A percentile compares a stretch with the other conserved stretches of the same genome.
phyloP scores from a whole-genome alignment of 2,888 invertebrate genomes.

The Pollenia angustigena region DNA sequence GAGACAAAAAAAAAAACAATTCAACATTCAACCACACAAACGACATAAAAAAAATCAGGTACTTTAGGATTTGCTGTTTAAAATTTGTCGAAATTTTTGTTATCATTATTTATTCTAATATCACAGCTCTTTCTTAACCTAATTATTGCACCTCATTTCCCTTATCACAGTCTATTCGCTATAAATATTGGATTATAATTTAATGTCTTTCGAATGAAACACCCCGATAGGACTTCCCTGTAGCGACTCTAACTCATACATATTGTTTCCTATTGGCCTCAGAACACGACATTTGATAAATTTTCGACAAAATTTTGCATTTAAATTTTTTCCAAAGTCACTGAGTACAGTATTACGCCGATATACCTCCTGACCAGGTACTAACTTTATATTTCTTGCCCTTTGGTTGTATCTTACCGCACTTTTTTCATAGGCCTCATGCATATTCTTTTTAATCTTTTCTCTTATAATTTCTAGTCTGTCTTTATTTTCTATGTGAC shows the following conservation, averaged over 20 bases:
- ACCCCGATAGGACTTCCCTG: not conserved
- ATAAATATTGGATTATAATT: not conserved
- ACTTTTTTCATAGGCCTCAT: not conserved
- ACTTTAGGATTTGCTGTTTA: not conserved
- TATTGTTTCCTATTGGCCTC: not conserved
- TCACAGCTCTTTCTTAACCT: not conserved
- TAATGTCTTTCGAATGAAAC: not conserved
- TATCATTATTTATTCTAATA: not conserved
- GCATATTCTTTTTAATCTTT: conserved; percentile 1
- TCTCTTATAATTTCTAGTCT: not conserved
- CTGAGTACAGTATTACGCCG: not conserved
- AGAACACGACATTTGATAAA: not conserved
- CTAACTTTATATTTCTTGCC: not conserved
- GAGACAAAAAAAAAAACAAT: not conserved
- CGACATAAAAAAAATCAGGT: not conserved
- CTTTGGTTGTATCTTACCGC: not conserved
- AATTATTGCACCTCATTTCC: not conserved
- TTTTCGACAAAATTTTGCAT: not conserved
- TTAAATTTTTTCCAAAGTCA: not conserved
- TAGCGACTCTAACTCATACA: not conserved
- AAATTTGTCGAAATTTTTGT: not conserved
- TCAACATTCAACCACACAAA: not conserved
- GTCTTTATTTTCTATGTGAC: not conserved
- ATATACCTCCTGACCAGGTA: not conserved
- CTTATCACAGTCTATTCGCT: not conserved